These are phyloP conservation scores for Lutraria rhynchaena DNA, from an alignment of 1,140 invertebrate species.

Conservation along the genomic window DNA sequence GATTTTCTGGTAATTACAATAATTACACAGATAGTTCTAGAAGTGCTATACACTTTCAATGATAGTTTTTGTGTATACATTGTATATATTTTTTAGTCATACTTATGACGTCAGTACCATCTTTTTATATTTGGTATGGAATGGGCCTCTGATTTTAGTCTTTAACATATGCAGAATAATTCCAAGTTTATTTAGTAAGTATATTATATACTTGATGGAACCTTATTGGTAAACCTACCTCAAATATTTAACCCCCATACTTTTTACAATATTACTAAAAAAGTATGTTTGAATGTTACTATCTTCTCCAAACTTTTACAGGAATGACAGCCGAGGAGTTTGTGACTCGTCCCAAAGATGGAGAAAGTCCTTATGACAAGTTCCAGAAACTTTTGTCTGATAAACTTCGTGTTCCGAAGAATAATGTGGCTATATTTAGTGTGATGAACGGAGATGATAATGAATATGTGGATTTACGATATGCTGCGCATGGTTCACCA, in stretches of 20 bases:
- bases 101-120: too few relatives aligned
- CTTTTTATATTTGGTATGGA: too few relatives aligned
- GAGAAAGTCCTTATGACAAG: slow-evolving; percentile 58
- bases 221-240: too few relatives aligned
- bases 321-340: slow-evolving; percentile 98
- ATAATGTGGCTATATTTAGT: slow-evolving; percentile 98
- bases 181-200: too few relatives aligned
- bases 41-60: background rate
- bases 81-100: background rate
- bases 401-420: slow-evolving; percentile 89
- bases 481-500: slow-evolving; percentile 96
- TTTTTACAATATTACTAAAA: too few relatives aligned
- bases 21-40: too few relatives aligned
- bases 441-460: slow-evolving; percentile 83
- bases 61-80: background rate
- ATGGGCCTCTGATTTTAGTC: too few relatives aligned
- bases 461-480: slow-evolving; percentile 89
- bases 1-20: slow-evolving; percentile 87
- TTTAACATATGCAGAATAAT: too few relatives aligned
- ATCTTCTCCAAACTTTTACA: slow-evolving; percentile 62
- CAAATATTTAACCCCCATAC: too few relatives aligned
- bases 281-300: too few relatives aligned
- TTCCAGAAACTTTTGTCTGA: slow-evolving; percentile 84
- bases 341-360: slow-evolving; percentile 83
- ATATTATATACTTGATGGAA: too few relatives aligned